Base-by-base conservation (phyloP, 2,113 vertebrate genomes). In the Raphicerus campestris region DNA sequence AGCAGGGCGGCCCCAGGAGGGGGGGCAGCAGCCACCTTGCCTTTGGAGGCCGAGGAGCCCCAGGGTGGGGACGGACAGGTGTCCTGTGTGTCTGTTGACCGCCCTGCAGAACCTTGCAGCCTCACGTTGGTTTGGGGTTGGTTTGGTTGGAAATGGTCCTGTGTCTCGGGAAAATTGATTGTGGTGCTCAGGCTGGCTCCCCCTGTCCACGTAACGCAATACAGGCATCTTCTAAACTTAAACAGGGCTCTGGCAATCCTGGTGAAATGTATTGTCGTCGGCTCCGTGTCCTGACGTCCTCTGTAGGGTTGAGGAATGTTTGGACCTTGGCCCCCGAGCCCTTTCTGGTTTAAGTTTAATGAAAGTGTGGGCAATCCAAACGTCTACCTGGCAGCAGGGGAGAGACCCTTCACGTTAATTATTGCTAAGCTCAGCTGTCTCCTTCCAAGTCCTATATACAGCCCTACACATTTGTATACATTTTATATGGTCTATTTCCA, bases 401-500 rank as follows among this genome's bases (percentile, higher is more conserved):
- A 90, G 97, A 98, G 97, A 80, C 93, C 20, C 96, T 98, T 96
- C 95, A 13, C 15, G 87, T 98, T 99, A 97, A 98, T 98, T 98
- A 97, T 98, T 97, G 97, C 97, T 95, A 96, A 98, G 96, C 97
- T 97, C 87, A 96, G 84, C 97, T 91, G 96, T 98, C 97, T 98
- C 93, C 83, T 95, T 73, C 98, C 96, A 97, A 85, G 93, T 82
- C 95, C 14, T 26, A 88, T 98, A 89, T 47, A 61, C 96, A 96
- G 97, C 49, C 63, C 98, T 98, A 93, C 95, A 95, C 97, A 97
- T 98, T 98, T 98, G 98, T 98, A 95, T 98, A 98, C 96, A 98
- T 99, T 99, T 98, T 56, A 96, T 98, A 98, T 96, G 75, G 97
- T 98, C 98, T 98, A 98, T 98, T 98, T 98, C 97, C 98, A 98